These are phyloP conservation scores for Antheraea assamensis DNA, from an alignment of 2,888 invertebrate genomes.

Conservation along the genomic window DNA sequence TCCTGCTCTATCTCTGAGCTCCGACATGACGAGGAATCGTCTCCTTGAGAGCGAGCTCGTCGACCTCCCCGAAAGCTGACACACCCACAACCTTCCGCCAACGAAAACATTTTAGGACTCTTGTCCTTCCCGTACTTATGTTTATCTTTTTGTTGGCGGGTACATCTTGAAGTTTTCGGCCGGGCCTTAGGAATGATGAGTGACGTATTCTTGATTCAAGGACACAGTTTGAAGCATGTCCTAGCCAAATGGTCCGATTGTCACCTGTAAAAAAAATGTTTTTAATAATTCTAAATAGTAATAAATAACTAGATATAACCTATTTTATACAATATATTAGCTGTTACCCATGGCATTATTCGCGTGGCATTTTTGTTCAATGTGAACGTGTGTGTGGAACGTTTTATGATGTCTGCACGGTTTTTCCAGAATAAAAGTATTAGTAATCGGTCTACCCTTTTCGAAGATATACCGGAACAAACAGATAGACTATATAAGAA, in stretches of 20 bases:
- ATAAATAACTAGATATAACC: too few species aligned
- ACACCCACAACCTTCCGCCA: slow-evolving; percentile 77
- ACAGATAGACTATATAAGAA: too few species aligned
- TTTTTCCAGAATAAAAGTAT: too few species aligned
- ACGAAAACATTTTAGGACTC: slow-evolving; percentile 76
- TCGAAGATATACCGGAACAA: too few species aligned
- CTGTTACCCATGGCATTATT: too few species aligned
- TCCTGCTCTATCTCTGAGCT: slow-evolving; percentile 79
- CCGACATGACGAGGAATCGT: slow-evolving; percentile 75
- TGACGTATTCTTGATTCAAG: slow-evolving; percentile 26
- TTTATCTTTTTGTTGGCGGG: slow-evolving; percentile 77
- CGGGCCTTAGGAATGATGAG: slow-evolving; percentile 71
- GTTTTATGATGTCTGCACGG: too few species aligned
- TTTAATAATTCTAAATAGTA: not conserved
- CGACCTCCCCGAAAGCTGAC: slow-evolving; percentile 70
- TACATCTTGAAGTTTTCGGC: slow-evolving; percentile 71
- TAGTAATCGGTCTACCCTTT: too few species aligned
- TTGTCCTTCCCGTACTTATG: slow-evolving; percentile 70
- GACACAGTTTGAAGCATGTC: slow-evolving; percentile 35
- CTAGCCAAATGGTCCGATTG: slow-evolving; percentile 33
- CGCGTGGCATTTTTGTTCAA: too few species aligned
- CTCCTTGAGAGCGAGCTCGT: slow-evolving; percentile 65
- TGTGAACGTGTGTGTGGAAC: too few species aligned
- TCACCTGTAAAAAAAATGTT: not conserved
- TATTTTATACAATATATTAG: too few species aligned